phyloP scores from a whole-genome alignment of 1,140 invertebrate genomes.

The Lepidotrigona ventralis region DNA sequence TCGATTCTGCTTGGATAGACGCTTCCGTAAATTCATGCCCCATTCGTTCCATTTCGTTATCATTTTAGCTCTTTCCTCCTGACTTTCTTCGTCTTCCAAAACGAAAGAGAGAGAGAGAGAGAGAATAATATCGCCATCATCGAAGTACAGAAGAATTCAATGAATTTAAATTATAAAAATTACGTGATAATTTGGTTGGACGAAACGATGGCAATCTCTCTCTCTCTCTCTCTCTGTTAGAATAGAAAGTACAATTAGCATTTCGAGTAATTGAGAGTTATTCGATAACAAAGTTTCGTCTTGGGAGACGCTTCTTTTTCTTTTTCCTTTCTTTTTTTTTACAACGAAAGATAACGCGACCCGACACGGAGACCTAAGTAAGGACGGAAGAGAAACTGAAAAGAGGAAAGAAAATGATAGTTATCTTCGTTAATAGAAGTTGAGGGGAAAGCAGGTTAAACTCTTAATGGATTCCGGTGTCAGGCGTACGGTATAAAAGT shows the following conservation, averaged over 20 bases:
- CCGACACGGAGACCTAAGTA: background rate
- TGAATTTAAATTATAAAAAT: background rate
- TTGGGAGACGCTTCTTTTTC: too few species aligned
- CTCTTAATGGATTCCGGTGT: constrained; percentile 18
- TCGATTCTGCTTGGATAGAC: constrained; percentile 36
- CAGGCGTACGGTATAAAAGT: background rate
- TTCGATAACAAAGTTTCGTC: background rate
- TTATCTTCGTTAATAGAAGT: background rate
- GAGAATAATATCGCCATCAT: background rate
- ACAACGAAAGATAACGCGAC: background rate
- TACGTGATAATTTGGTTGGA: background rate
- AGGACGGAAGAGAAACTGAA: background rate
- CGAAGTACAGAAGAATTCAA: background rate
- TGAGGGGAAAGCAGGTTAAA: background rate
- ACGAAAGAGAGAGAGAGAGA: background rate
- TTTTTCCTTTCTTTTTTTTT: background rate
- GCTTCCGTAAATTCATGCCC: constrained; percentile 40
- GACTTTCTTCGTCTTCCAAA: background rate
- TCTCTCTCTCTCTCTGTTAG: background rate
- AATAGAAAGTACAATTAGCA: background rate
- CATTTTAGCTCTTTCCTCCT: constrained; percentile 8
- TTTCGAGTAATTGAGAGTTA: too few species aligned
- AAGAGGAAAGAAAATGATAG: background rate
- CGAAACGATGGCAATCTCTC: background rate
- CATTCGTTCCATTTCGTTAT: constrained; percentile 48